Conservation (phyloP, 2,797 vertebrate genomes). For the Spinibarbus caldwelli region DNA sequence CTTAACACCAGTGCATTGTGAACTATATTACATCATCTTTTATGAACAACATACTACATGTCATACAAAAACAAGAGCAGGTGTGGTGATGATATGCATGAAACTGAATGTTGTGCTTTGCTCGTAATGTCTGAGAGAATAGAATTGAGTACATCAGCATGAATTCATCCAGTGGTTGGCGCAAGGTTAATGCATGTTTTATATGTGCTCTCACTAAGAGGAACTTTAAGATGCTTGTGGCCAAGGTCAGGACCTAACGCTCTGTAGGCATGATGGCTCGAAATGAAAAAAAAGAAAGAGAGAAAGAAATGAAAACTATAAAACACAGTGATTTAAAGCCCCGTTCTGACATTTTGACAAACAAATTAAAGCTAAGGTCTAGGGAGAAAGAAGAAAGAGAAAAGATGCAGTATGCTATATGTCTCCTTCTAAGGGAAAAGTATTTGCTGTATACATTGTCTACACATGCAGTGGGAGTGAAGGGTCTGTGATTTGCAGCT, state of each 20-base stretch:
- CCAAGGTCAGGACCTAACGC: constrained; percentile 14
- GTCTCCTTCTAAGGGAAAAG: not conserved
- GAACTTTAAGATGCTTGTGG: constrained; percentile 37
- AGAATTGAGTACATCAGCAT: constrained; percentile 69
- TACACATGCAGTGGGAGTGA: not conserved
- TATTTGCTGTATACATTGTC: constrained; percentile 2
- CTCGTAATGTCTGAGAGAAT: constrained; percentile 68
- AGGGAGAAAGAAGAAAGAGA: not conserved
- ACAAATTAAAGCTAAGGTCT: not conserved
- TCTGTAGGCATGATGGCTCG: not conserved
- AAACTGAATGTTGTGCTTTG: constrained; percentile 51
- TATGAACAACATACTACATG: not conserved
- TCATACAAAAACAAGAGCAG: not conserved
- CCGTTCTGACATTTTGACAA: not conserved
- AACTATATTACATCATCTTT: not conserved
- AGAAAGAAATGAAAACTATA: not conserved
- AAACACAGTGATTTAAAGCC: no score
- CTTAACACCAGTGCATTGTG: no score
- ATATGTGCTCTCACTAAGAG: constrained; percentile 30
- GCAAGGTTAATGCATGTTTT: constrained; percentile 62
- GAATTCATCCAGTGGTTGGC: constrained; percentile 71
- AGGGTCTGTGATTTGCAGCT: constrained; percentile 38
- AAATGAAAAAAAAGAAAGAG: not conserved
- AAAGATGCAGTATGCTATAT: not conserved
- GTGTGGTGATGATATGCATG: constrained; percentile 1